Evolutionary conservation across 2,888 invertebrate species (phyloP), one percentile per base, ranked within the genome.

Genomic region (Panzeria rudis): DNA sequence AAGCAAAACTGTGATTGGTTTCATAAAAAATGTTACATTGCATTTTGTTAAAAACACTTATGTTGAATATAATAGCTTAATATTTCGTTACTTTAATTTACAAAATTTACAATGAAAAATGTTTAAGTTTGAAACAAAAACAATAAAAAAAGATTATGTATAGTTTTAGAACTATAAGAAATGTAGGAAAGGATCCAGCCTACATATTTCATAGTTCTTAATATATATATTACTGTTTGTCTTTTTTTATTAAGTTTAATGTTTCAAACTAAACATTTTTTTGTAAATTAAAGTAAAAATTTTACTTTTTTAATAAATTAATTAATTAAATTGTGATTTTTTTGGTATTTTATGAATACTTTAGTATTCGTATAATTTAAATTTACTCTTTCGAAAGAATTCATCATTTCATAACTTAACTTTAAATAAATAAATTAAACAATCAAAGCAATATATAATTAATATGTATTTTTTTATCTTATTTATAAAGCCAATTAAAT

Each of bases 21-120:
- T 69, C 17, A 52, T 82, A 82, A 77, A 81, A 79, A 85, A 82
- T 50, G 23, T 35, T 75, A 44, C 38, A 68, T 64, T 66, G 47
- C 68, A 69, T 71, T 71, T 41, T 29, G 50, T 85, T 85, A 82
- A 85, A 81, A 82, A 78, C 71, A 59, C 59, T 73, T 69, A 29
- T 56, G 44, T 35, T 41, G 5, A n/a, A 25, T 83, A 59, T 66
- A 35, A 66, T 72, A 69, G 23, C 52, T 50, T 76, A 38, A 64
- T 50, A n/a, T n/a, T n/a, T n/a, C n/a, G n/a, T n/a, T n/a, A n/a
- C n/a, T n/a, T n/a, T n/a, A n/a, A n/a, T n/a, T n/a, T n/a, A n/a
- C n/a, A n/a, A n/a, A n/a, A n/a, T n/a, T n/a, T n/a, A n/a, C n/a
- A n/a, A n/a, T 29, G 29, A 29, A 29, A 29, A 29, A 29, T 29